These are phyloP conservation scores for Grammomys dolichurus DNA, from an alignment of 2,113 vertebrate genomes.

Conservation along the genomic window DNA sequence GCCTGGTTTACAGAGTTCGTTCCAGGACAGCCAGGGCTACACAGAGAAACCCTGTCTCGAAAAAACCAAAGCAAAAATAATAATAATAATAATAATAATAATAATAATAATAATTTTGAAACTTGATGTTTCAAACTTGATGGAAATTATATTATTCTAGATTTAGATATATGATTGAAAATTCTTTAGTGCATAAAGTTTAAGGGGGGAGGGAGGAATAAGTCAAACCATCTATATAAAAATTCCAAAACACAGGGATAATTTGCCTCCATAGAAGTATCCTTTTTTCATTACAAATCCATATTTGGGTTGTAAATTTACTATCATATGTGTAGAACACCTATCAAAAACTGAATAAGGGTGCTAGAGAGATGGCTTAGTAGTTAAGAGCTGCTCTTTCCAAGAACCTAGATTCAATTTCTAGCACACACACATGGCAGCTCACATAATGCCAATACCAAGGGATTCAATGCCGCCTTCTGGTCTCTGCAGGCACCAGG, in stretches of 20 bases:
- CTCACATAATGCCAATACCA: not conserved
- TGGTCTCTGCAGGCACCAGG: not conserved
- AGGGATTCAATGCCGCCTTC: not conserved
- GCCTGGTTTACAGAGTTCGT: too few relatives aligned
- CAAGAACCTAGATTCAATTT: not conserved
- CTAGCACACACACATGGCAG: not conserved
- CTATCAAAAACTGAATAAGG: not conserved
- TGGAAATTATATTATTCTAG: not conserved
- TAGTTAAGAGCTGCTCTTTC: not conserved
- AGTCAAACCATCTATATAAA: not conserved
- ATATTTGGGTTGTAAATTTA: slow-evolving; percentile 32
- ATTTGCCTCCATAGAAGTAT: not conserved
- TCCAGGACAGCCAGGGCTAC: too few relatives aligned
- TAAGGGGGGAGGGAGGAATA: not conserved
- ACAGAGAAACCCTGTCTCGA: too few relatives aligned
- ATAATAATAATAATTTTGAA: not conserved
- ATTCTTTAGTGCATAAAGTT: not conserved
- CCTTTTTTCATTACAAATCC: not conserved
- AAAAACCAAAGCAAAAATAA: too few relatives aligned
- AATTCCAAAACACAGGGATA: not conserved
- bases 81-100: too few relatives aligned
- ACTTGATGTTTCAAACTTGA: not conserved
- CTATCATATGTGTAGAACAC: not conserved
- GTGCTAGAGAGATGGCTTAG: not conserved
- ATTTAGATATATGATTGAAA: not conserved